Evolutionary conservation across 1,140 invertebrate genomes (phyloP), one percentile per base, ranked within the genome.

Genomic region (Drosophila jambulina): DNA sequence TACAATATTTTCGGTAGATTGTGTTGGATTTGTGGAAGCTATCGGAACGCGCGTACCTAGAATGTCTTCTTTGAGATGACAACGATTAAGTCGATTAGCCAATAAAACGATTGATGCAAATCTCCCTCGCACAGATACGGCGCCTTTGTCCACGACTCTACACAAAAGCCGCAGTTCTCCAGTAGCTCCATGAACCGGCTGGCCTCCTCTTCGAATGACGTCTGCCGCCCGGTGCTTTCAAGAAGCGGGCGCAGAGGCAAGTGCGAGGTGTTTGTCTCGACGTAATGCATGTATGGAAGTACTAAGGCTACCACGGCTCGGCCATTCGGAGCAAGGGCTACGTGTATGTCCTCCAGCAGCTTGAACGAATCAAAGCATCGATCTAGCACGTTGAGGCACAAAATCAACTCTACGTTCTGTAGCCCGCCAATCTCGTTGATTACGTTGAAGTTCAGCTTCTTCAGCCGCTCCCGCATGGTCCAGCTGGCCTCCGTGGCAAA

Each of bases 51-150:
- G 19, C 19, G 40, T 25, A 38, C 58, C 60, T 79, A 61, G 17
- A 54, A 67, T 27, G 68, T 29, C 25, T 84, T 92, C 62, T 93
- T 93, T 15, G 92, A 93, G 65, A 96, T 86, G 38, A 96, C 93
- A 87, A 99, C 97, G 19, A 99, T 93, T n/a, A 95, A 95, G 93
- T 99, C 98, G 77, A 96, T 94, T n/a, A 99, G 93, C 94, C 96
- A 97, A 93, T 98, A 99, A 91, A 96, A 98, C 6, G 97, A 95
- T 91, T 98, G 96, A 58, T 95, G 94, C 2, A 98, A 91, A 91
- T 99, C 97, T 3, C 98, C 98, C 93, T 99, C 97, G 93, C 97
- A 99, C 15, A 99, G 93, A 93, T 99, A 99, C 10, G 98, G 98
- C 17, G 98, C 93, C 92, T 96, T 95, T n/a, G 96, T 96, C 96